These are phyloP conservation scores for Sogatella furcifera DNA, from an alignment of 1,140 invertebrate species.

Conservation along the genomic window DNA sequence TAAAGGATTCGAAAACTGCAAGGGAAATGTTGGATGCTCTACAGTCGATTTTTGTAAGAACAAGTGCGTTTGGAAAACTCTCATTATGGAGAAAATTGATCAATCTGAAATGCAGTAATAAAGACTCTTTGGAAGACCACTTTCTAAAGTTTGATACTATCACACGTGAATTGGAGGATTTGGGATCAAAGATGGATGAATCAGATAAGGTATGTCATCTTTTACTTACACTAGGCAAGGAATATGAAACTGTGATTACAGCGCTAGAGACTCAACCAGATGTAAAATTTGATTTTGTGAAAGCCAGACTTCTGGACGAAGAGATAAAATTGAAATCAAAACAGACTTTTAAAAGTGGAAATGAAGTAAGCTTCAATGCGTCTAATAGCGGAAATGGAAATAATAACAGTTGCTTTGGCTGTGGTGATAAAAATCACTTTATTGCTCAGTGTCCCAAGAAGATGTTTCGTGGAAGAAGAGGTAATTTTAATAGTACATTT, in stretches of 20 bases:
- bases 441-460: too few relatives aligned
- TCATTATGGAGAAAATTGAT: neutral
- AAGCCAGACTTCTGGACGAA: neutral
- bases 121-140: neutral
- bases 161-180: neutral
- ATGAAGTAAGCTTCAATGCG: too few relatives aligned
- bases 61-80: neutral
- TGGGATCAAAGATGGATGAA: neutral
- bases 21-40: neutral
- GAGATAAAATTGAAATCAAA: too few relatives aligned
- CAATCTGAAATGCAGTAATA: neutral
- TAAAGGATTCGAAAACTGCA: neutral
- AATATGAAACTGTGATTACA: neutral
- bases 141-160: neutral
- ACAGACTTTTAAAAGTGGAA: too few relatives aligned
- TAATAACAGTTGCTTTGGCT: too few relatives aligned
- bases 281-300: neutral
- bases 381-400: too few relatives aligned
- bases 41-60: neutral
- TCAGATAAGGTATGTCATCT: neutral
- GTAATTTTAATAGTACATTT: too few relatives aligned
- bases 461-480: too few relatives aligned
- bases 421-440: too few relatives aligned
- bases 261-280: neutral
- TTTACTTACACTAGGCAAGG: neutral